These are phyloP conservation scores for Diadromus collaris DNA, from an alignment of 2,888 invertebrate species.

Conservation along the genomic window DNA sequence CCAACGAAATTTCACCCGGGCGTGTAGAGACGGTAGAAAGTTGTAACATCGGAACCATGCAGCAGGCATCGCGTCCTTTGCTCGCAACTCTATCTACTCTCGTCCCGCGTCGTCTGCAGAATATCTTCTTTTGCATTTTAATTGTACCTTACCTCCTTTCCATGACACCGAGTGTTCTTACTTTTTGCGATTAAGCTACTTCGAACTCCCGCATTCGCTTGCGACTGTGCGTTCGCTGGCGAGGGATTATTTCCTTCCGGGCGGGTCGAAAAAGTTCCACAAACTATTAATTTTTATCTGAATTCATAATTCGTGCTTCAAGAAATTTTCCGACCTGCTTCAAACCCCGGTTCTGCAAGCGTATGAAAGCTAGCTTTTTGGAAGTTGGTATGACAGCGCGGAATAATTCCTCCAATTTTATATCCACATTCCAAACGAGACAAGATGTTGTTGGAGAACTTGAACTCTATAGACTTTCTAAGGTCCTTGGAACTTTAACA, in stretches of 20 bases:
- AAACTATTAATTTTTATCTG: constrained; percentile 44
- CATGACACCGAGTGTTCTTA: constrained; percentile 16
- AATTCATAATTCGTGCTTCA: constrained; percentile 51
- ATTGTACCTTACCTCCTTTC: constrained; percentile 38
- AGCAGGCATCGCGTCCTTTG: constrained; percentile 20
- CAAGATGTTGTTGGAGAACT: background rate
- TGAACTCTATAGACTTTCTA: background rate
- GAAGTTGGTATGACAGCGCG: background rate
- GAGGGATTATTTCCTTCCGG: constrained; percentile 42
- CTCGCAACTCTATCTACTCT: constrained; percentile 14
- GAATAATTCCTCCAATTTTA: constrained; percentile 16
- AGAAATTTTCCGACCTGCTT: constrained; percentile 21
- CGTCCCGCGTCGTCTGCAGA: constrained; percentile 19
- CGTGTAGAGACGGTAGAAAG: constrained; percentile 22
- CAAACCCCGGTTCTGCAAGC: background rate
- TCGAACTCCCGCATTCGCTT: constrained; percentile 28
- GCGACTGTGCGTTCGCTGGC: constrained; percentile 5
- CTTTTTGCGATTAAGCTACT: constrained; percentile 39
- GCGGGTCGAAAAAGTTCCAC: constrained; percentile 29
- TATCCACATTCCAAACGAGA: background rate
- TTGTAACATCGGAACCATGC: constrained; percentile 14
- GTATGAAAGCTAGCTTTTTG: constrained; percentile 6
- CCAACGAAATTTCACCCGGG: constrained; percentile 54
- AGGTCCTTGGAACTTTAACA: background rate
- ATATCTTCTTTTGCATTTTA: constrained; percentile 55